Percentiles rank a stretch among this genome's conserved stretches.
phyloP scores from a whole-genome alignment of 2,113 vertebrate species.

The Probosciger aterrimus region DNA sequence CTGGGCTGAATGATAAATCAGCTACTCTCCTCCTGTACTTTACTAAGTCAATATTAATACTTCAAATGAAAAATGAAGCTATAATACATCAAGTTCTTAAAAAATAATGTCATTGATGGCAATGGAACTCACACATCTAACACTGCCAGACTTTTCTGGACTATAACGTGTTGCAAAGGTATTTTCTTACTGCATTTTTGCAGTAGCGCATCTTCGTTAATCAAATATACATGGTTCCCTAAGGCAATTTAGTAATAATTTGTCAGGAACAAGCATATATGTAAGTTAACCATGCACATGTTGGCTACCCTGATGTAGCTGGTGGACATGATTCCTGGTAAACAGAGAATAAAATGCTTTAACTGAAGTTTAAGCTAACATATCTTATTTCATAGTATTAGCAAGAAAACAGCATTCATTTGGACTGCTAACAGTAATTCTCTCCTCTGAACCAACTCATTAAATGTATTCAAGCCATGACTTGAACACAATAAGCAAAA shows the following conservation, averaged over 20 bases:
- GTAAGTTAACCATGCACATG: not conserved
- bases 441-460: not conserved
- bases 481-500: not conserved
- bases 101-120: not conserved
- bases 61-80: not conserved
- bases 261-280: not conserved
- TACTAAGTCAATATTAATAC: not conserved
- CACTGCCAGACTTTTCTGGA: not conserved
- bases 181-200: not conserved
- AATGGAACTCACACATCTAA: not conserved
- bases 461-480: not conserved
- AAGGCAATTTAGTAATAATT: not conserved
- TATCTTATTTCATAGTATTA: not conserved
- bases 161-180: not conserved
- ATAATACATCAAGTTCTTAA: not conserved
- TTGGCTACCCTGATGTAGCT: not conserved
- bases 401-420: not conserved
- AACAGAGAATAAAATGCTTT: not conserved
- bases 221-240: not conserved
- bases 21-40: not conserved
- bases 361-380: not conserved
- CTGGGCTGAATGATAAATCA: not conserved
- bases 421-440: not conserved
- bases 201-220: not conserved
- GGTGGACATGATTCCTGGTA: not conserved